phyloP scores from a whole-genome alignment of 2,888 invertebrate genomes.

The Rhagonycha lutea region DNA sequence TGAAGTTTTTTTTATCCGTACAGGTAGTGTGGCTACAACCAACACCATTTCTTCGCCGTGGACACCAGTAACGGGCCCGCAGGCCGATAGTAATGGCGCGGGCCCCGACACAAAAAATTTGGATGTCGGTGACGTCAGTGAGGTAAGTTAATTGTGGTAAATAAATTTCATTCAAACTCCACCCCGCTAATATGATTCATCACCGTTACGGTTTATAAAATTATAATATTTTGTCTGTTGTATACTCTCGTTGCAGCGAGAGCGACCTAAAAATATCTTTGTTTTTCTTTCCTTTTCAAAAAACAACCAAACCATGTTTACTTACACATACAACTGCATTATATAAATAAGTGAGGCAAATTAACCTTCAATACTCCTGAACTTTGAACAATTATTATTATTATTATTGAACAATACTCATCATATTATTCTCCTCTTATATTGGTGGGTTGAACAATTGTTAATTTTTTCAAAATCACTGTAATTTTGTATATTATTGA shows the following conservation, averaged over 20 bases:
- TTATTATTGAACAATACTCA: too few species aligned
- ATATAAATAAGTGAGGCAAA: neutral
- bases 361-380: neutral
- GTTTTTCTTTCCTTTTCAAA: neutral
- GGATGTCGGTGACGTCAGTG: conserved; percentile 91
- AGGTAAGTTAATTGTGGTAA: conserved; percentile 62
- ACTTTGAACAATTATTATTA: neutral
- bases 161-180: neutral
- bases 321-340: neutral
- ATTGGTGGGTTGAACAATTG: neutral
- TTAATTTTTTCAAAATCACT: neutral
- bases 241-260: neutral
- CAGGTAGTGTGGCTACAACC: conserved; percentile 72
- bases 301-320: neutral
- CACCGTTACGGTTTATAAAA: neutral
- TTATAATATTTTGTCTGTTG: neutral
- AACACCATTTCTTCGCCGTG: conserved; percentile 97
- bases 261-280: neutral
- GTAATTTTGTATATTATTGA: neutral
- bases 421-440: too few species aligned
- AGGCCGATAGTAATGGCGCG: conserved; percentile 90
- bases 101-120: conserved; percentile 89
- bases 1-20: conserved; percentile 38
- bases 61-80: conserved; percentile 88
- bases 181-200: neutral